Base-by-base conservation (phyloP, 1,140 invertebrate species). In the Pemphigus obesinymphae region DNA sequence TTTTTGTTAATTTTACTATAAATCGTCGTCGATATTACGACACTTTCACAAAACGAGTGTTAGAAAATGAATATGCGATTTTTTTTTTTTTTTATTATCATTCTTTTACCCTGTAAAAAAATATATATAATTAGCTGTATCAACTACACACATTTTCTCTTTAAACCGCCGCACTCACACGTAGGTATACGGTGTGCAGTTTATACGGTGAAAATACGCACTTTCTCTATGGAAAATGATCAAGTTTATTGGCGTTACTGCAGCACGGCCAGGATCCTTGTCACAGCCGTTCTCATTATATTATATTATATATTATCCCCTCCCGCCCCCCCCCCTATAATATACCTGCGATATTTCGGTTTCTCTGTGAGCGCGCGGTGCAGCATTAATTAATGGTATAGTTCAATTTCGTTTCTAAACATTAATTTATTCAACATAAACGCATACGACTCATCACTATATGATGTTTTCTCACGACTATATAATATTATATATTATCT, bases 201-300 rank as follows among this genome's bases (percentile, higher is more conserved):
- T n/a, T n/a, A n/a, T n/a, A n/a, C 26, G 26, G 45, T 50, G 45
- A 73, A 50, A 73, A 73, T 37, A 31, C 17, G n/a, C 26, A 73
- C 70, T 50, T 50, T 73, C 45, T 73, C 70, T 37, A 50, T 34
- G 70, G 70, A 73, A 73, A 73, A 73, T 31, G 43, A 50, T 73
- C 70, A 10, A 50, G 29, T 73, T n/a, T 50, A 23, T 50, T 7
- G 26, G 5, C 29, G 20, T 48, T 5, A 48, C 29, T 48, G 3
- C 45, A 26, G 13, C 5, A 29, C 40, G 23, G n/a, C n/a, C n/a
- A n/a, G n/a, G n/a, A n/a, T n/a, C n/a, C n/a, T n/a, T n/a, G n/a
- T n/a, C 37, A 2, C 10, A n/a, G 17, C 40, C 23, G 11, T 48
- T 73, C 17, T 70, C 15, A n/a, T n/a, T n/a, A 11, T 11, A 45